A percentile compares a stretch with the other conserved stretches of the same genome.
Conservation (phyloP, 2,888 invertebrate species). For the Apodemia mormo region DNA sequence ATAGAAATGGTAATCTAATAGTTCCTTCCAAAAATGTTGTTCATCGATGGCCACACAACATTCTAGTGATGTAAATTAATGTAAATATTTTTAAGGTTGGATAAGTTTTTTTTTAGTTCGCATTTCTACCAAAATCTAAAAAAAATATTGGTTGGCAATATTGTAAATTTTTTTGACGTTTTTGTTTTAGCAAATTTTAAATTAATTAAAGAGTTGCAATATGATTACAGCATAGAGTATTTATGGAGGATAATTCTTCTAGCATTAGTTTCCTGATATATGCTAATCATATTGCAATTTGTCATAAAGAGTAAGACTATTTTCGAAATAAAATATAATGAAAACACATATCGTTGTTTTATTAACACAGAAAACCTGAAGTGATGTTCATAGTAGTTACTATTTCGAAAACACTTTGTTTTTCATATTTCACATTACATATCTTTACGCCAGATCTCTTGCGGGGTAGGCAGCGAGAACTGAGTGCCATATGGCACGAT, state of each 20-base stretch:
- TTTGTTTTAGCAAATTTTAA: conserved; percentile 45
- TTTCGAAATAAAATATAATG: conserved; percentile 73
- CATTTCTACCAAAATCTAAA: conserved; percentile 55
- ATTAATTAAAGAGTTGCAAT: conserved; percentile 60
- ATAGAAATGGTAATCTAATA: conserved; percentile 1
- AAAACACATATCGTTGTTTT: conserved; percentile 44
- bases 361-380: conserved; percentile 29
- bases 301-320: conserved; percentile 75
- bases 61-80: conserved; percentile 79
- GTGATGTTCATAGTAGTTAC: too few species aligned
- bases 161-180: conserved; percentile 55
- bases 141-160: conserved; percentile 52
- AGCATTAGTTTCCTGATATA: conserved; percentile 32
- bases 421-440: too few species aligned
- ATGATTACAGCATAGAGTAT: conserved; percentile 52
- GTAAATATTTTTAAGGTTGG: conserved; percentile 69
- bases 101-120: conserved; percentile 45
- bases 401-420: too few species aligned
- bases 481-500: too few species aligned
- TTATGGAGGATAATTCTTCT: conserved; percentile 30
- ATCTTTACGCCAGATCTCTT: too few species aligned
- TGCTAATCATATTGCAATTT: conserved; percentile 67
- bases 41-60: conserved; percentile 53
- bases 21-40: conserved; percentile 41
- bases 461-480: too few species aligned